phyloP scores from a whole-genome alignment of 2,113 vertebrate genomes.

The Pagrus major region DNA sequence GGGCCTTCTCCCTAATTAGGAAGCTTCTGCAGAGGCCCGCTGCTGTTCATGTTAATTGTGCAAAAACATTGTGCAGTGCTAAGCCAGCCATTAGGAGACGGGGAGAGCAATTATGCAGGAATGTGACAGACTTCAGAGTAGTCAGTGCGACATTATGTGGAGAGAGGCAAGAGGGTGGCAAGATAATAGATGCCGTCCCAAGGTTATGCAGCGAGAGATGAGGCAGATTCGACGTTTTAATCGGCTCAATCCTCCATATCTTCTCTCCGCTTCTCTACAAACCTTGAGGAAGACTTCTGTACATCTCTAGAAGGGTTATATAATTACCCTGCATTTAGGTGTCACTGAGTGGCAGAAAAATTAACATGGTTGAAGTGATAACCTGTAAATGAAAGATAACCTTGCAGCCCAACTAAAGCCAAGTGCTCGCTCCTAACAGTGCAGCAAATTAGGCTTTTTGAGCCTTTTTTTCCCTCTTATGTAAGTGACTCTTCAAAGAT shows the following conservation, averaged over 20 bases:
- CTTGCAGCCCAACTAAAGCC: neutral
- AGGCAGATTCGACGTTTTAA: conserved; percentile 60
- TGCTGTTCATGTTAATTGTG: conserved; percentile 49
- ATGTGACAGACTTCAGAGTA: conserved; percentile 48
- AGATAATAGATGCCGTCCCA: conserved; percentile 44
- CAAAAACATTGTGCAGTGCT: conserved; percentile 33
- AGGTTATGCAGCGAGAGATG: conserved; percentile 52
- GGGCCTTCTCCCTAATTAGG: conserved; percentile 44
- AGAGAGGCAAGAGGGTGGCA: neutral
- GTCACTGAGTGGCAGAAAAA: neutral
- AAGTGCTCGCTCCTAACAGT: neutral
- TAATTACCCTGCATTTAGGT: neutral
- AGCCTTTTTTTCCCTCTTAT: neutral
- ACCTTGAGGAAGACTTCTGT: conserved; percentile 5
- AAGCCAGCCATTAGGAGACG: conserved; percentile 49
- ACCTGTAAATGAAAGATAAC: neutral
- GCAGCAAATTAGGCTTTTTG: neutral
- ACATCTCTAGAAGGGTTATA: neutral
- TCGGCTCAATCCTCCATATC: conserved; percentile 38
- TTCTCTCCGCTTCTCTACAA: conserved; percentile 11
- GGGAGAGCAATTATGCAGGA: conserved; percentile 61
- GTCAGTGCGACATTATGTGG: conserved; percentile 33
- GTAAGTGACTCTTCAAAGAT: neutral
- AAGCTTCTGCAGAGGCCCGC: conserved; percentile 16
- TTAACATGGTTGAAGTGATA: neutral